Percentiles rank a stretch among this genome's conserved stretches.
These are phyloP conservation scores for Leptothorax acervorum DNA, from an alignment of 2,888 invertebrate species.

Conservation along the genomic window DNA sequence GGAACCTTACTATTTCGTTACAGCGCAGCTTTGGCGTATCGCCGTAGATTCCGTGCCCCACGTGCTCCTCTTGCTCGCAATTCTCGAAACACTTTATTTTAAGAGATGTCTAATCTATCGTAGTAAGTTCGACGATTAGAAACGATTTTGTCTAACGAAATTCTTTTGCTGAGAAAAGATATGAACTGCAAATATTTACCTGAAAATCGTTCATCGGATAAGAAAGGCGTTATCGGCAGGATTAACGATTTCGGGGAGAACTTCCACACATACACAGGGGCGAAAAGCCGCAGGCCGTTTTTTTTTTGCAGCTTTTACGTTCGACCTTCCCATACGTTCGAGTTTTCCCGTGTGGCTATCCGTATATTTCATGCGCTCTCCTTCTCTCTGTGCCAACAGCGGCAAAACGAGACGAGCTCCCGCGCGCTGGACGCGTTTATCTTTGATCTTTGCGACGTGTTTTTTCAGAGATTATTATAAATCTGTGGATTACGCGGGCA, in stretches of 20 bases:
- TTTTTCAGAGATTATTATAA: conserved; percentile 43
- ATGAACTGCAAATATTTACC: background rate
- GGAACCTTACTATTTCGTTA: background rate
- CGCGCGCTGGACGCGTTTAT: conserved; percentile 4
- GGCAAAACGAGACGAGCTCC: background rate
- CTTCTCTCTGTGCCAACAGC: background rate
- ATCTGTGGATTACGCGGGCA: conserved; percentile 17
- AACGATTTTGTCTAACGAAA: background rate
- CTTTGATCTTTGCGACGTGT: conserved; percentile 34
- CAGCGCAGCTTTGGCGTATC: background rate
- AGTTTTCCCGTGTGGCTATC: background rate
- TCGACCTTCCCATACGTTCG: background rate
- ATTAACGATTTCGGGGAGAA: conserved; percentile 9
- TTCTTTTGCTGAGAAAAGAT: background rate
- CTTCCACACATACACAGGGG: background rate
- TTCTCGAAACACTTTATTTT: background rate
- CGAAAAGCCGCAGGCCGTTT: background rate
- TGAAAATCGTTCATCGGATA: background rate
- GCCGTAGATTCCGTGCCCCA: no score
- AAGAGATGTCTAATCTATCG: conserved; percentile 4
- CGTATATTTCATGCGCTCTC: background rate
- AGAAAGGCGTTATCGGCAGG: background rate
- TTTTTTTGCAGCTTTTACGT: background rate
- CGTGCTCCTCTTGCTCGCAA: background rate
- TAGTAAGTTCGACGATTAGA: background rate